Percentiles rank a stretch among this genome's conserved stretches.
phyloP scores from a whole-genome alignment of 2,888 invertebrate genomes.

The Metallyticus violacea region DNA sequence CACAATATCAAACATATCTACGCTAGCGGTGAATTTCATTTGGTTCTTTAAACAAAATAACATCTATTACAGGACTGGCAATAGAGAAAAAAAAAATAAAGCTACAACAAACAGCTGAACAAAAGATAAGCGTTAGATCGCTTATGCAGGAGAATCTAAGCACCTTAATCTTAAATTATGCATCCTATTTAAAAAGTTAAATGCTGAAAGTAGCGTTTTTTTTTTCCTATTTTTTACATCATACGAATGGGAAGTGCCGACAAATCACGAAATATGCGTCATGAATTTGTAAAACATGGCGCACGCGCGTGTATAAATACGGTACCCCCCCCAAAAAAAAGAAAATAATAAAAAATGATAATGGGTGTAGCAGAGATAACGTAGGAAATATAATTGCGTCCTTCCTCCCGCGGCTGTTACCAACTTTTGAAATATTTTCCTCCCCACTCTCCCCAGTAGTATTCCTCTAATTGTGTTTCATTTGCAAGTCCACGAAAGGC shows the following conservation, averaged over 20 bases:
- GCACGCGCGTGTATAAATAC: background rate
- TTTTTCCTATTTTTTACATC: background rate
- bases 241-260: background rate
- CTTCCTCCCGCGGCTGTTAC: background rate
- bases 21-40: background rate
- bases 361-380: background rate
- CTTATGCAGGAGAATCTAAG: background rate
- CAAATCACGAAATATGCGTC: background rate
- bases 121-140: background rate
- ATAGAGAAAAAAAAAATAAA: background rate
- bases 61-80: background rate
- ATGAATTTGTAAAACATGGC: background rate
- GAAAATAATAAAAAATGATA: background rate
- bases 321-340: background rate
- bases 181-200: background rate
- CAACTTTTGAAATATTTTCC: background rate
- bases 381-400: background rate
- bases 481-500: constrained; percentile 8
- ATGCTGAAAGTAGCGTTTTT: background rate
- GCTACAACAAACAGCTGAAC: background rate
- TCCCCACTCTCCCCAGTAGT: background rate
- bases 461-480: background rate
- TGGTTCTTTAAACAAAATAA: background rate
- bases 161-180: background rate
- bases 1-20: background rate